Evolutionary conservation across 1,140 invertebrate species (phyloP).

Genomic region (Periplaneta americana): DNA sequence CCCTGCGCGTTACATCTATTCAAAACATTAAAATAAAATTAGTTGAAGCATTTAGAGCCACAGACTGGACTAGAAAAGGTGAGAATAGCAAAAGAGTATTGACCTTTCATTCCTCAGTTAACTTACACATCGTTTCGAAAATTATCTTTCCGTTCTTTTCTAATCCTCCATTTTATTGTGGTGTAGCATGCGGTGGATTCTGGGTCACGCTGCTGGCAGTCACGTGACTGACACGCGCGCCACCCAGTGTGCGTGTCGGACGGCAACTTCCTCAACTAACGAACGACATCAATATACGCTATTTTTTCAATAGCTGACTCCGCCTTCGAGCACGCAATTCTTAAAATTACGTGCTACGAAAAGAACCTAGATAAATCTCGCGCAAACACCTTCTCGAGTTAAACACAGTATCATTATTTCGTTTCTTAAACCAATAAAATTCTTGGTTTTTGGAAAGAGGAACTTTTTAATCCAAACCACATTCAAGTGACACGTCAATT

Average conservation of each 20-base stretch:
- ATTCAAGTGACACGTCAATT: too few species aligned
- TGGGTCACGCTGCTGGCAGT: not conserved
- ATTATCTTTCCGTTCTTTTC: not conserved
- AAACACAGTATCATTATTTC: not conserved
- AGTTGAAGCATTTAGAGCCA: too few species aligned
- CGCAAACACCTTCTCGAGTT: not conserved
- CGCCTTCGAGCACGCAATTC: not conserved
- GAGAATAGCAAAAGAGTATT: too few species aligned
- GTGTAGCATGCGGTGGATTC: not conserved
- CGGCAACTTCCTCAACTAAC: constrained; percentile 6
- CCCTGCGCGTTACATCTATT: too few species aligned
- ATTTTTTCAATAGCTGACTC: not conserved
- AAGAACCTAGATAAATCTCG: not conserved
- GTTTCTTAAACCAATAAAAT: not conserved
- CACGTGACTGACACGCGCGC: constrained; percentile 7
- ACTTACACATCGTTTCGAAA: not conserved
- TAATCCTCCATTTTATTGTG: not conserved
- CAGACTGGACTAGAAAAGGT: too few species aligned
- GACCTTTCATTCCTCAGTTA: too few species aligned
- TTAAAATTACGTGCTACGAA: not conserved
- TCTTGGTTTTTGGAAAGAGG: not conserved
- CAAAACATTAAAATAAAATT: too few species aligned
- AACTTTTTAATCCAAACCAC: too few species aligned
- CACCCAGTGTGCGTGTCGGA: not conserved
- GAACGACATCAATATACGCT: constrained; percentile 6